phyloP scores from a whole-genome alignment of 2,797 vertebrate species.

The Halcyon badia region DNA sequence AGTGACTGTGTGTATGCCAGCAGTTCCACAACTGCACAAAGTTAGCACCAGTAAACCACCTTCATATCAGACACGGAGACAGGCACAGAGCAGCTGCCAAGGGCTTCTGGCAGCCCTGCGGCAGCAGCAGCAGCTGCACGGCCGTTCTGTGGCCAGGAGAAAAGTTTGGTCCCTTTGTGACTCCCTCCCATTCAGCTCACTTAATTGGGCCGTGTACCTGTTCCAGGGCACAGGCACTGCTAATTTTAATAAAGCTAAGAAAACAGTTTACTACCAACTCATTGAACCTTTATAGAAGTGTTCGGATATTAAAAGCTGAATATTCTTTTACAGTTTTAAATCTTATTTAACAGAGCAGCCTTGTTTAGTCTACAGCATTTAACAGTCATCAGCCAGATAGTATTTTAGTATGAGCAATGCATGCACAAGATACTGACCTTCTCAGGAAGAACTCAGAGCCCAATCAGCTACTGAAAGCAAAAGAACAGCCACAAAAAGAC shows the following conservation, averaged over 20 bases:
- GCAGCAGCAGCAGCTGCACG: conserved; percentile 31
- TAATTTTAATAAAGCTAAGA: conserved; percentile 25
- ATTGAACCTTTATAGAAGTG: background rate
- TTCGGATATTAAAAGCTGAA: conserved; percentile 30
- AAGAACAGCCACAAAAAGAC: background rate
- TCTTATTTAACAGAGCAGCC: conserved; percentile 23
- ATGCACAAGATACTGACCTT: background rate
- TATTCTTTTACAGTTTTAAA: conserved; percentile 3
- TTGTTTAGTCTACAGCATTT: conserved; percentile 37
- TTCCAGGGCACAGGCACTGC: background rate
- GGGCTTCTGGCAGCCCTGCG: background rate
- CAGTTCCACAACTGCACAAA: conserved; percentile 2
- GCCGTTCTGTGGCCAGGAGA: accelerated
- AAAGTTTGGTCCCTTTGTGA: background rate
- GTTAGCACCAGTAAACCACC: background rate
- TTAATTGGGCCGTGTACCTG: background rate
- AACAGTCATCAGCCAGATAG: background rate
- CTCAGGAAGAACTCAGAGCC: background rate
- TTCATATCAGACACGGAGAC: background rate
- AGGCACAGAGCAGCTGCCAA: background rate
- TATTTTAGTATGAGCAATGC: background rate
- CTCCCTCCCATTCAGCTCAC: background rate
- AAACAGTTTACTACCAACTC: background rate
- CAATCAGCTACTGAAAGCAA: background rate
- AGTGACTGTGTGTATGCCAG: background rate